A percentile compares a stretch with the other conserved stretches of the same genome.
phyloP scores from a whole-genome alignment of 2,113 vertebrate species.

The Ondatra zibethicus region DNA sequence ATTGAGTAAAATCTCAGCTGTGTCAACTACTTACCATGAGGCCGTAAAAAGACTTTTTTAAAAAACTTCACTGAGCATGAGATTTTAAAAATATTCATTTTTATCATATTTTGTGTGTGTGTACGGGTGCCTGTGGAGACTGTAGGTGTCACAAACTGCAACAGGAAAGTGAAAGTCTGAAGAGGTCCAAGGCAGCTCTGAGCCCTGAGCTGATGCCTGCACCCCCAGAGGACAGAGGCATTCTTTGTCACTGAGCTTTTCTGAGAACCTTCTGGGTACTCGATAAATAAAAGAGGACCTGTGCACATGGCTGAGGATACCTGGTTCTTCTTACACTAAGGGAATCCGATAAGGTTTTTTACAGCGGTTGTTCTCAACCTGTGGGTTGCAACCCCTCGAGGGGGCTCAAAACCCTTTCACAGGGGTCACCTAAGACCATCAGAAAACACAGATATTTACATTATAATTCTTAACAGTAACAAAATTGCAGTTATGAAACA shows the following conservation, averaged over 20 bases:
- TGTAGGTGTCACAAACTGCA: slow-evolving; percentile 88
- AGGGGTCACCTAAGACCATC: neutral
- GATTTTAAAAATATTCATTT: neutral
- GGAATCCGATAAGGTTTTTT: neutral
- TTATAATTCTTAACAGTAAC: neutral
- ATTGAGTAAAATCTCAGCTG: slow-evolving; percentile 22
- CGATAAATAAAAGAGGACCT: neutral
- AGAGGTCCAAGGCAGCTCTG: rapidly evolving
- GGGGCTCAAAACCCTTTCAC: neutral
- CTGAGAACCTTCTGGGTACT: neutral
- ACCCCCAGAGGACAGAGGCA: rapidly evolving
- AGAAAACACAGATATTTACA: neutral
- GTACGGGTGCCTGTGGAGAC: neutral
- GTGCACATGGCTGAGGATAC: neutral
- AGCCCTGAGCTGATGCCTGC: neutral
- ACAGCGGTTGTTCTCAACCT: neutral
- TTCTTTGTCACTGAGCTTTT: rapidly evolving
- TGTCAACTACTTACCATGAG: neutral
- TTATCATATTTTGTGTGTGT: neutral
- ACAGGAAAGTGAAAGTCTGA: neutral
- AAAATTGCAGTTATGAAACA: neutral
- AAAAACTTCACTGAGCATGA: neutral
- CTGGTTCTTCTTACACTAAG: neutral
- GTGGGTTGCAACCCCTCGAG: neutral
- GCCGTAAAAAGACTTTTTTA: slow-evolving; percentile 31